Evolutionary conservation across 2,888 invertebrate genomes (phyloP).

Genomic region (Callosobruchus maculatus): DNA sequence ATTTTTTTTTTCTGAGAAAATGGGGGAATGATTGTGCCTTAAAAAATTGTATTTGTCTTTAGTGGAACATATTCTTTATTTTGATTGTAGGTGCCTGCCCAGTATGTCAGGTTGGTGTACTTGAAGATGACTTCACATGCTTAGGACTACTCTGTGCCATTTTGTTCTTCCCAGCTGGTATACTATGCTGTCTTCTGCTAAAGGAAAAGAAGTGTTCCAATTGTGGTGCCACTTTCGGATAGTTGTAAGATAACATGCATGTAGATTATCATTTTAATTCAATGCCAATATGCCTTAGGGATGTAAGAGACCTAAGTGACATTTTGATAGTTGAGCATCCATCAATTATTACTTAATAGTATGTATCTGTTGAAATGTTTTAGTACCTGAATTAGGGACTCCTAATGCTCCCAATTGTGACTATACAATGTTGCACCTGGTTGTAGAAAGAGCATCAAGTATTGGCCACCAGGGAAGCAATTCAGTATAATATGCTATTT

Average conservation of each 20-base stretch:
- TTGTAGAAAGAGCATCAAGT: too few species aligned
- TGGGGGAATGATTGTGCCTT: too few species aligned
- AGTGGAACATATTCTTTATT: too few species aligned
- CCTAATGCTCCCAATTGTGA: too few species aligned
- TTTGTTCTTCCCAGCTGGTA: slow-evolving; percentile 81
- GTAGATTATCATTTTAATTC: neutral
- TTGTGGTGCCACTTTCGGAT: slow-evolving; percentile 74
- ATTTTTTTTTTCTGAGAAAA: too few species aligned
- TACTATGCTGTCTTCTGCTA: slow-evolving; percentile 80
- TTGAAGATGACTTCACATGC: slow-evolving; percentile 85
- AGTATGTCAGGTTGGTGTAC: slow-evolving; percentile 80
- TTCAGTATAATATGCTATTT: too few species aligned
- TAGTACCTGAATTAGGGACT: too few species aligned
- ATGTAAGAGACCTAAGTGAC: neutral
- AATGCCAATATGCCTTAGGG: neutral
- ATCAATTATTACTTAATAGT: too few species aligned
- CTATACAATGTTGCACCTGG: too few species aligned
- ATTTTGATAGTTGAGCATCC: neutral
- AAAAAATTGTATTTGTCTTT: too few species aligned
- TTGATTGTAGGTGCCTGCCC: slow-evolving; percentile 79
- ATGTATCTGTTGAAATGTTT: too few species aligned
- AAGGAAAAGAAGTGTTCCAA: slow-evolving; percentile 82
- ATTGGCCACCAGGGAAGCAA: too few species aligned
- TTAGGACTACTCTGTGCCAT: slow-evolving; percentile 81
- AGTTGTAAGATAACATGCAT: neutral